Conservation (phyloP, 2,113 vertebrate genomes). For the Miniopterus natalensis region DNA sequence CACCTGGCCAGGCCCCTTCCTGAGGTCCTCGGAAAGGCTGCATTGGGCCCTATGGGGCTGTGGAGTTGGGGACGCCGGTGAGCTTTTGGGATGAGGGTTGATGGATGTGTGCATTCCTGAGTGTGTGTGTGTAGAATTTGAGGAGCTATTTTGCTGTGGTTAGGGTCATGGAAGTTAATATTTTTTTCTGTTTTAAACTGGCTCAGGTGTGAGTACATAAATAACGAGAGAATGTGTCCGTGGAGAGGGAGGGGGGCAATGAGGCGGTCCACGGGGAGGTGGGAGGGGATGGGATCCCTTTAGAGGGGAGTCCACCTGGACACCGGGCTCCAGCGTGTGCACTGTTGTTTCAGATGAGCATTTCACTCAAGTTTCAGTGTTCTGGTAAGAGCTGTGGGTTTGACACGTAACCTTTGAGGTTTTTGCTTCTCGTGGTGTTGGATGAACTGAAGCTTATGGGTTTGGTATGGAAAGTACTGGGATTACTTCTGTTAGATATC, state of each 20-base stretch:
- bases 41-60: neutral
- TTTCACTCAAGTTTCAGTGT: neutral
- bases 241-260: neutral
- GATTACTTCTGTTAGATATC: neutral
- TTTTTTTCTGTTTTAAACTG: neutral
- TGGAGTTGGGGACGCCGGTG: neutral
- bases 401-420: conserved; percentile 14
- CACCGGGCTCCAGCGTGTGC: neutral
- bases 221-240: neutral
- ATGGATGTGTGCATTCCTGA: neutral
- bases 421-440: neutral
- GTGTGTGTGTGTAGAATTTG: neutral
- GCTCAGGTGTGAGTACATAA: neutral
- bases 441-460: neutral
- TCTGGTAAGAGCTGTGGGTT: neutral
- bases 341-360: accelerated
- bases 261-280: neutral
- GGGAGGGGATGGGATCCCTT: neutral
- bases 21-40: neutral
- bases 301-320: accelerated
- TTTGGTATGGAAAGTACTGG: neutral
- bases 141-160: neutral
- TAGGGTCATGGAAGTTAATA: neutral
- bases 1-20: neutral
- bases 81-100: neutral